Evolutionary conservation across 35 echinoderm and acorn worm genomes (phyloP).

Genomic region (Eucidaris tribuloides): DNA sequence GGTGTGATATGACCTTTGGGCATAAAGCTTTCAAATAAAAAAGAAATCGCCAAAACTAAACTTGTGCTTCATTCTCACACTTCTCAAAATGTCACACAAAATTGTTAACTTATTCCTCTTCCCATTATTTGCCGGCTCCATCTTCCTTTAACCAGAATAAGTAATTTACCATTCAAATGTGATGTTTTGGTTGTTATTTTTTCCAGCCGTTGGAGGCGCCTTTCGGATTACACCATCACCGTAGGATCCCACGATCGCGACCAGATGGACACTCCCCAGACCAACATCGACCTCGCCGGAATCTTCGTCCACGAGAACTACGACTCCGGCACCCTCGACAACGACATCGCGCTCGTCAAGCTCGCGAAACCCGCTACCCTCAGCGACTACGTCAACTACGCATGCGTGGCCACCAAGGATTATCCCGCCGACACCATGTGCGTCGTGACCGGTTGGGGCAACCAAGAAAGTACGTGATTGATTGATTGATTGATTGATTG

Average conservation of each 20-base stretch:
- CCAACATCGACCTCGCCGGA: slow-evolving; percentile 12
- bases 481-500: too few species aligned
- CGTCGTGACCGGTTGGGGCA: slow-evolving; percentile 77
- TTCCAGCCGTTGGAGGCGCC: slow-evolving; percentile 20
- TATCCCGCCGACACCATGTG: slow-evolving; percentile 54
- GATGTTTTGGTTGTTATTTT: neutral
- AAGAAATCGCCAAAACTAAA: too few species aligned
- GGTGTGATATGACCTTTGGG: too few species aligned
- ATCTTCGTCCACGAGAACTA: slow-evolving; percentile 66
- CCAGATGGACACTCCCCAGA: slow-evolving; percentile 24
- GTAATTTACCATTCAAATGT: neutral
- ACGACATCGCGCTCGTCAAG: slow-evolving; percentile 81
- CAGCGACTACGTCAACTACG: slow-evolving; percentile 43
- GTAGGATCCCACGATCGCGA: slow-evolving; percentile 73
- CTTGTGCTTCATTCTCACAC: too few species aligned
- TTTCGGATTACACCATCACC: slow-evolving; percentile 28
- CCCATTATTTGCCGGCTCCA: too few species aligned
- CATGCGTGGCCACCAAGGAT: slow-evolving; percentile 51
- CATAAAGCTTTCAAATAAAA: too few species aligned
- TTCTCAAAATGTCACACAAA: too few species aligned
- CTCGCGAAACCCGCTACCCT: slow-evolving; percentile 41
- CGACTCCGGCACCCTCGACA: slow-evolving; percentile 43
- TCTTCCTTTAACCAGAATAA: too few species aligned
- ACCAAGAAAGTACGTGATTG: slow-evolving; percentile 91
- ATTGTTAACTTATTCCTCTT: too few species aligned